phyloP scores from a whole-genome alignment of 2,797 vertebrate genomes.

The Cygnus olor region DNA sequence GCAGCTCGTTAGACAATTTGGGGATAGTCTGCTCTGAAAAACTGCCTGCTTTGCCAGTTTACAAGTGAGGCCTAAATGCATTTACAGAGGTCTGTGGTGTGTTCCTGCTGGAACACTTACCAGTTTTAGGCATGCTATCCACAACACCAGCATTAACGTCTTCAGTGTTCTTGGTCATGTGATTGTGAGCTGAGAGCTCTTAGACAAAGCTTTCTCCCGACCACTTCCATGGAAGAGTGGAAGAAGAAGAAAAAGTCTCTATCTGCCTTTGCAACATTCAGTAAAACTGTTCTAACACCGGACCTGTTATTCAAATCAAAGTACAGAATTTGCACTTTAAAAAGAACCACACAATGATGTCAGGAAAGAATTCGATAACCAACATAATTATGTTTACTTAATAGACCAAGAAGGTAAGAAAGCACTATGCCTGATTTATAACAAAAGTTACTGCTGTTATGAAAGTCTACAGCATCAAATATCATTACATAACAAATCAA shows the following conservation, averaged over 20 bases:
- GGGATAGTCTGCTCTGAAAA: neutral
- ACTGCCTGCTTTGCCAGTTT: neutral
- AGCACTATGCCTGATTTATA: neutral
- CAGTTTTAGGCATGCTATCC: neutral
- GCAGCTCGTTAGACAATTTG: neutral
- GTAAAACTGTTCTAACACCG: neutral
- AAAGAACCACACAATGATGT: neutral
- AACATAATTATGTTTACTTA: neutral
- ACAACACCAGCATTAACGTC: neutral
- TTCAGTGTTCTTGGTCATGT: neutral
- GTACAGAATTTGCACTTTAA: neutral
- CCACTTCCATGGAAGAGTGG: neutral
- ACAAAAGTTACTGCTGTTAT: neutral
- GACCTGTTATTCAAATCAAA: neutral
- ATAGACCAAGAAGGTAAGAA: neutral
- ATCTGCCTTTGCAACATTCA: neutral
- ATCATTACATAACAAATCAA: neutral
- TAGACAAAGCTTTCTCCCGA: neutral
- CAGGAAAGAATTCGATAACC: neutral
- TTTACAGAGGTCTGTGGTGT: neutral
- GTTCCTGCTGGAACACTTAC: neutral
- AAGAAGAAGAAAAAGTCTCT: neutral
- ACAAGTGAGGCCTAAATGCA: neutral
- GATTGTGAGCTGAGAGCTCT: neutral
- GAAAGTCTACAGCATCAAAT: neutral